Evolutionary conservation across 2,888 invertebrate species (phyloP).

Genomic region (Danaus chrysippus): DNA sequence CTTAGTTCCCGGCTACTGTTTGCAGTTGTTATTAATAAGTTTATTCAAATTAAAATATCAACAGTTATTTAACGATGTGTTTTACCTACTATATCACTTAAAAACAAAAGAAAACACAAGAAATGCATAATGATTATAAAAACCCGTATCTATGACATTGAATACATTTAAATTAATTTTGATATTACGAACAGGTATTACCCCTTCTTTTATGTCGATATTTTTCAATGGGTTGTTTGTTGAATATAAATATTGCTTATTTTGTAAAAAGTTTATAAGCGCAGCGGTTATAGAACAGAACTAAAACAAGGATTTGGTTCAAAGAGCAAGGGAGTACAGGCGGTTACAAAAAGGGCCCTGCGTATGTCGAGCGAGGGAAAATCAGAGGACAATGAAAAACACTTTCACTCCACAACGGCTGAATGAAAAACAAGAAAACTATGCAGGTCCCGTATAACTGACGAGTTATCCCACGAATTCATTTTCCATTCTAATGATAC

Average conservation of each 20-base stretch:
- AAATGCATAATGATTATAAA: too few relatives aligned
- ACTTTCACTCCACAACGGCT: conserved; percentile 58
- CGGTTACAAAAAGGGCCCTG: conserved; percentile 52
- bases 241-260: conserved; percentile 10
- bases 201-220: too few relatives aligned
- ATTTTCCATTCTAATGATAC: background rate
- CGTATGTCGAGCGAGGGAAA: conserved; percentile 52
- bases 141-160: too few relatives aligned
- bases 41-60: too few relatives aligned
- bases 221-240: too few relatives aligned
- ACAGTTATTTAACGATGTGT: too few relatives aligned
- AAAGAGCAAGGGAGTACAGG: conserved; percentile 41
- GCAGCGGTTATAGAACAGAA: conserved; percentile 25
- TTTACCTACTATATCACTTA: too few relatives aligned
- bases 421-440: conserved; percentile 64
- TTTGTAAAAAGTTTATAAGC: conserved; percentile 15
- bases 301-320: conserved; percentile 36
- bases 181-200: too few relatives aligned
- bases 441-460: conserved; percentile 33
- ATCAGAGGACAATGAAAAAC: conserved; percentile 66
- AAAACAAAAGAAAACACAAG: too few relatives aligned
- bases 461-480: background rate
- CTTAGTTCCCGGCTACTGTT: too few relatives aligned
- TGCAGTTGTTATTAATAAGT: too few relatives aligned
- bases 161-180: too few relatives aligned